Evolutionary conservation across 2,797 vertebrate species (phyloP).

Genomic region (Enteromius anoplus): DNA sequence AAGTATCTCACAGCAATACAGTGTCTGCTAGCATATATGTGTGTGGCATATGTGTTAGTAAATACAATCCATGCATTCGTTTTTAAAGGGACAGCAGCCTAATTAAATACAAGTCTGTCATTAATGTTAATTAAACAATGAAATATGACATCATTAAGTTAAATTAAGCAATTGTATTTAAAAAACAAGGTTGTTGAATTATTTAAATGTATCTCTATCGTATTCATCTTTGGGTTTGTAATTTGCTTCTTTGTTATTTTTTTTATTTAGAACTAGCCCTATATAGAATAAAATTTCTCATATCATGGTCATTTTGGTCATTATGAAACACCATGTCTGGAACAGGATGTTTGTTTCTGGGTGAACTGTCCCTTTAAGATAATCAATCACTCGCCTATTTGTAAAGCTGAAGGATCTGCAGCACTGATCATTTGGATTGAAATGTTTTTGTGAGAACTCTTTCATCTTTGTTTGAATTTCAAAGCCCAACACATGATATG

Average conservation of each 20-base stretch:
- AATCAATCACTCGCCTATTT: neutral
- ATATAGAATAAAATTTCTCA: neutral
- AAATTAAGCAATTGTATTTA: neutral
- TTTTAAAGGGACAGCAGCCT: slow-evolving; percentile 1
- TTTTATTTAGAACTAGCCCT: neutral
- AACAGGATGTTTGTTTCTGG: neutral
- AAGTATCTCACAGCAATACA: neutral
- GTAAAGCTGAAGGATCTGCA: neutral
- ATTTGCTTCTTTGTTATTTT: neutral
- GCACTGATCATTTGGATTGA: neutral
- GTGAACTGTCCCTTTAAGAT: neutral
- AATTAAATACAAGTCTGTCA: neutral
- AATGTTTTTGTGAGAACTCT: neutral
- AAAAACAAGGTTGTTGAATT: neutral
- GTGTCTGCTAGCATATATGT: neutral
- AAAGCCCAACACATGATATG: neutral
- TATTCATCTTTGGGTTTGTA: neutral
- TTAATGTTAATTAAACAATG: neutral
- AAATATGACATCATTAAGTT: neutral
- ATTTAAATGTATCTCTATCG: neutral
- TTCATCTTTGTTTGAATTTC: too few species aligned
- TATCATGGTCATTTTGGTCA: neutral
- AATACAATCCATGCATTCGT: neutral
- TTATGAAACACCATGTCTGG: neutral
- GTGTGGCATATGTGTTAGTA: neutral